These are phyloP conservation scores for Nothobranchius furzeri DNA, from an alignment of 2,113 vertebrate genomes.

Conservation along the genomic window DNA sequence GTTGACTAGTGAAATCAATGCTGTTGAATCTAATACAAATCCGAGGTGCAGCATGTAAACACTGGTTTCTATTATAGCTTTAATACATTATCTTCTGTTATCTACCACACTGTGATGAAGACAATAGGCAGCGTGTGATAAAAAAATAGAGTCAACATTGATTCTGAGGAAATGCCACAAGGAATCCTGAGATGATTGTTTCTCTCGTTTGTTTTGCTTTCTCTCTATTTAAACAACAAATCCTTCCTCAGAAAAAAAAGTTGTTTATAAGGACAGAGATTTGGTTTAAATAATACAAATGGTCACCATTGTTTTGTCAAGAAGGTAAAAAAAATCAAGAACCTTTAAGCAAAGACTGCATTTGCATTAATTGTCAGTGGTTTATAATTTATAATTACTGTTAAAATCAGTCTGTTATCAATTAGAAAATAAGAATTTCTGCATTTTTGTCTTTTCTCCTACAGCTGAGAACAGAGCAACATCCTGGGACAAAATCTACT, in stretches of 20 bases:
- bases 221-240: constrained; percentile 28
- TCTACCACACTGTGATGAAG: constrained; percentile 77
- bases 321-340: background rate
- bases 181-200: constrained; percentile 55
- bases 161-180: constrained; percentile 58
- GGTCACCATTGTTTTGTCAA: too few species aligned
- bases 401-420: background rate
- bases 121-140: constrained; percentile 51
- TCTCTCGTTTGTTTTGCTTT: constrained; percentile 34
- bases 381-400: too few species aligned
- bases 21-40: constrained; percentile 96
- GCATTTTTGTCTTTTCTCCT: constrained; percentile 4
- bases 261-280: too few species aligned
- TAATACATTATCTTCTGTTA: constrained; percentile 85
- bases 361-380: too few species aligned
- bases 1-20: constrained; percentile 98
- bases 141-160: constrained; percentile 56
- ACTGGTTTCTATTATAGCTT: constrained; percentile 93
- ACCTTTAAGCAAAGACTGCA: background rate
- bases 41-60: constrained; percentile 92
- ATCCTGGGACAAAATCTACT: constrained; percentile 6
- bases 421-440: background rate
- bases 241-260: constrained; percentile 29
- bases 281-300: too few species aligned
- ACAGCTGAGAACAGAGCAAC: background rate